Evolutionary conservation across 2,888 invertebrate species (phyloP).

Genomic region (Portevinia maculata): DNA sequence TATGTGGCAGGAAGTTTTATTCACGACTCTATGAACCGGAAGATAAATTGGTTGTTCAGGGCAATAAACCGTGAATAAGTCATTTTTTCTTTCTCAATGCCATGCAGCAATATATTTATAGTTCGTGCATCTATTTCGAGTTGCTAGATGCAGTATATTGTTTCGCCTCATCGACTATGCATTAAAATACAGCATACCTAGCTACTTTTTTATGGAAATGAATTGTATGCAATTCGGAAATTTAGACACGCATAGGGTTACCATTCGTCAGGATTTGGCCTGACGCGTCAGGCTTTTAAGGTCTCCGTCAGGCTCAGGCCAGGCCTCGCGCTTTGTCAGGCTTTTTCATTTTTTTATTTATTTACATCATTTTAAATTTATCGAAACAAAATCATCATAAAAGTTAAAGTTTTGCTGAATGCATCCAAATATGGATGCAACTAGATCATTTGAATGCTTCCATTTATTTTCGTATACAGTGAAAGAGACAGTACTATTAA

Average conservation of each 20-base stretch:
- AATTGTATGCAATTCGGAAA: conserved; percentile 47
- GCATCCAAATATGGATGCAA: too few relatives aligned
- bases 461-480: too few relatives aligned
- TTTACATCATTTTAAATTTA: too few relatives aligned
- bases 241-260: conserved; percentile 62
- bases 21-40: conserved; percentile 45
- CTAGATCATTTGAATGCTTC: too few relatives aligned
- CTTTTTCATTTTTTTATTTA: too few relatives aligned
- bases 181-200: conserved; percentile 4
- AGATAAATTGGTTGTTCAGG: conserved; percentile 53
- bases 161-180: conserved; percentile 23
- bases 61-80: conserved; percentile 64
- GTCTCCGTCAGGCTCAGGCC: too few relatives aligned
- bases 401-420: too few relatives aligned
- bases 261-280: too few relatives aligned
- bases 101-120: neutral
- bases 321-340: too few relatives aligned
- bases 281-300: too few relatives aligned
- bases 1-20: conserved; percentile 56
- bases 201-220: conserved; percentile 25
- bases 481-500: too few relatives aligned
- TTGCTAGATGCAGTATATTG: conserved; percentile 34
- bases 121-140: conserved; percentile 23
- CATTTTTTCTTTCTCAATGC: conserved; percentile 5
- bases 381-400: too few relatives aligned